Evolutionary conservation across 1,140 invertebrate species (phyloP).

Genomic region (Drosophila sp.): DNA sequence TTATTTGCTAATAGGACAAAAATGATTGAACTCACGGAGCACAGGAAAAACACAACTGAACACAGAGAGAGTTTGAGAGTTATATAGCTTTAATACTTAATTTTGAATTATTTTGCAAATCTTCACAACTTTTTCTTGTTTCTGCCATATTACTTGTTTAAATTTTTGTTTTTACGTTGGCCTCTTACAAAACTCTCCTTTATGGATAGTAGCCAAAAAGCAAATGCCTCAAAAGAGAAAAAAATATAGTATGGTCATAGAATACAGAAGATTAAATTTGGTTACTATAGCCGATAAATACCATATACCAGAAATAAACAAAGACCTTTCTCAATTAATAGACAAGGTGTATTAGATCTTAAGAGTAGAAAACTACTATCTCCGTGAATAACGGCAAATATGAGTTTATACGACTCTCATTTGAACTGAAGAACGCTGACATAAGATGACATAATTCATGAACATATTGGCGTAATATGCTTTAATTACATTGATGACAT

Average conservation of each 20-base stretch:
- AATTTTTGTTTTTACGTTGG: no score
- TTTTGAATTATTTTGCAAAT: no score
- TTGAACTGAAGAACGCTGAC: constrained; percentile 83
- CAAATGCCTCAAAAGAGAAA: constrained; percentile 43
- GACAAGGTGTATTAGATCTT: constrained; percentile 1
- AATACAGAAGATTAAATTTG: constrained; percentile 49
- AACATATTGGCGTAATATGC: constrained; percentile 45
- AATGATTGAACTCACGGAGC: no score
- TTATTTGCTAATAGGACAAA: no score
- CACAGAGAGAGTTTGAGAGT: no score
- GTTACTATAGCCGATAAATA: constrained; percentile 33
- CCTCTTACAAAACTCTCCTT: no score
- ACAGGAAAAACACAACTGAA: no score
- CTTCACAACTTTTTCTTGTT: no score
- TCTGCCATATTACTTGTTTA: no score
- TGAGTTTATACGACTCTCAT: constrained; percentile 60
- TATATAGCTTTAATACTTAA: no score
- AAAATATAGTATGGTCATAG: constrained; percentile 74
- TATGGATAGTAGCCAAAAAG: constrained; percentile 19
- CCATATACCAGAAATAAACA: constrained; percentile 27
- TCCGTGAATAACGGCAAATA: constrained; percentile 58
- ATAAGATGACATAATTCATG: constrained; percentile 74
- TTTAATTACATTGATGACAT: constrained; percentile 46
- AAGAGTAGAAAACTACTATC: constrained; percentile 49
- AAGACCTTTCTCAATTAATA: constrained; percentile 3